Evolutionary conservation across 1,140 invertebrate species (phyloP), one percentile per base, ranked within the genome.

Genomic region (Bathynomus jamesi): DNA sequence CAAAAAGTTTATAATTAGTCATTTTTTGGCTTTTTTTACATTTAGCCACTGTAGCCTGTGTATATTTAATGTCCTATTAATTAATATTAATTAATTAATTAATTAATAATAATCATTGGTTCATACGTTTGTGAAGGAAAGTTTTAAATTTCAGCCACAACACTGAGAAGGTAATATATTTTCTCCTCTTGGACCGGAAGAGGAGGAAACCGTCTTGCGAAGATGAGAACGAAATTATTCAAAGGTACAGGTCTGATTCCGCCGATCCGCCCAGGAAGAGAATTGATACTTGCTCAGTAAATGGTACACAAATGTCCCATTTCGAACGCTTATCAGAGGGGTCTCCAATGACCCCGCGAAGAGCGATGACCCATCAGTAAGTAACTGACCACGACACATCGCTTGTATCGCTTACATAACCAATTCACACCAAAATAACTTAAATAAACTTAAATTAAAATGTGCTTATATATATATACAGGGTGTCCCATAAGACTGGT

Each of bases 121-220:
- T n/a, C n/a, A n/a, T n/a, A n/a, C n/a, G n/a, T n/a, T n/a, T n/a
- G n/a, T n/a, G n/a, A n/a, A n/a, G n/a, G n/a, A n/a, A n/a, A n/a
- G n/a, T n/a, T n/a, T n/a, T n/a, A n/a, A 2, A 53, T 86, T 86
- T 53, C 83, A 99, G 96, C 80, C 97, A 99, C 83, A 99, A 99
- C 82, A 99, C 96, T 62, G 97, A 99, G 84, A 99, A 99, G 83
- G 97, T 99, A 40, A 98, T 96, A 78, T 99, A 99, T 84, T 99
- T 99, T 83, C 87, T 99, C 46, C 84, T 99, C 28, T 83, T 99
- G 82, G 97, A 99, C 83, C 87, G 97, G 72, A 99, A 99, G 84
- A 85, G 96, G 76, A 87, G 96, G 80, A 88, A 95, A 81, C 97
- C 97, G 3, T 94, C 95, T 46, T 89, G 91, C 67, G 97, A 99